These are phyloP conservation scores for Ephialtes manifestator DNA, from an alignment of 2,888 invertebrate species.

Conservation along the genomic window DNA sequence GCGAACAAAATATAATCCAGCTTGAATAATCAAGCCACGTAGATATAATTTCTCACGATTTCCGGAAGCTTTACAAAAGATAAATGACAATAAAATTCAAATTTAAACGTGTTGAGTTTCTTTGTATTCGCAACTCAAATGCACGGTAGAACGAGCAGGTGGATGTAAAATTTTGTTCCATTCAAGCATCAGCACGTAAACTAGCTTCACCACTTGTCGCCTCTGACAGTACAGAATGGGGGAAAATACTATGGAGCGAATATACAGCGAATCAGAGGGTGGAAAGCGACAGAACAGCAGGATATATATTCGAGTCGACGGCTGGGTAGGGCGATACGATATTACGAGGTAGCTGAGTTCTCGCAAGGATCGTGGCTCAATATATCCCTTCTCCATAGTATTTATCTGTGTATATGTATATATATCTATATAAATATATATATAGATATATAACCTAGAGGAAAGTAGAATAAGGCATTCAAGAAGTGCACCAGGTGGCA, in stretches of 20 bases:
- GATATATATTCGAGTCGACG: slow-evolving; percentile 48
- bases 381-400: slow-evolving; percentile 33
- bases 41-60: slow-evolving; percentile 8
- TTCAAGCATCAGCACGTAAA: slow-evolving; percentile 16
- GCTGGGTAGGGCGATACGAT: slow-evolving; percentile 62
- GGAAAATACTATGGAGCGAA: slow-evolving; percentile 1
- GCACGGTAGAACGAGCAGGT: not conserved
- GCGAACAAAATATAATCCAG: not conserved
- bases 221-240: slow-evolving; percentile 19
- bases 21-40: not conserved
- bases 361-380: slow-evolving; percentile 38
- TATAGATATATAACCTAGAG: not conserved
- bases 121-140: not conserved
- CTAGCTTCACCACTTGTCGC: not conserved
- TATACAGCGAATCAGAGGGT: slow-evolving; percentile 11
- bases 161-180: not conserved
- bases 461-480: slow-evolving; percentile 15
- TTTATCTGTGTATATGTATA: not conserved
- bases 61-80: not conserved
- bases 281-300: slow-evolving; percentile 13
- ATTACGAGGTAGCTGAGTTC: slow-evolving; percentile 52
- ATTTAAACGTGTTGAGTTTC: not conserved
- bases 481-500: not conserved
- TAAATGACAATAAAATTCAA: slow-evolving; percentile 15
- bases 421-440: not conserved